phyloP scores from a whole-genome alignment of 2,797 vertebrate genomes.

The Chelon auratus region DNA sequence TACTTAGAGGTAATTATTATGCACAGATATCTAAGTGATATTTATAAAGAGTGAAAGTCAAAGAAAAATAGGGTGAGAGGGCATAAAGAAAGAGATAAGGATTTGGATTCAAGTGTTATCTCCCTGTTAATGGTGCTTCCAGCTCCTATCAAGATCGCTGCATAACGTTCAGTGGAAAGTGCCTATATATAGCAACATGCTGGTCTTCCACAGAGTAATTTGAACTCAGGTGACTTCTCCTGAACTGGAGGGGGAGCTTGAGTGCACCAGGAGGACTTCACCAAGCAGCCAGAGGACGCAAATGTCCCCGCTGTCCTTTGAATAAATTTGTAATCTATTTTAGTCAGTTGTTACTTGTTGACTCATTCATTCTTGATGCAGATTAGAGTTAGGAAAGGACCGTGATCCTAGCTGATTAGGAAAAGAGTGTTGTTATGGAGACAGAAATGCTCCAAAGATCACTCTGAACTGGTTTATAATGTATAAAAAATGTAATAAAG shows the following conservation, averaged over 20 bases:
- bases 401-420: too few species aligned
- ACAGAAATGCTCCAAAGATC: too few species aligned
- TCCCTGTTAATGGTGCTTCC: constrained; percentile 58
- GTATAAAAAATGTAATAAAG: too few species aligned
- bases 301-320: too few species aligned
- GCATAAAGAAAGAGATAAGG: constrained; percentile 48
- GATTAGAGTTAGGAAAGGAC: too few species aligned
- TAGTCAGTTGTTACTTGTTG: too few species aligned
- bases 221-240: constrained; percentile 19
- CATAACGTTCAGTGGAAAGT: constrained; percentile 33
- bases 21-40: constrained; percentile 60
- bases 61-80: constrained; percentile 26
- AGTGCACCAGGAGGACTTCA: not conserved
- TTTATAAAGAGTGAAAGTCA: constrained; percentile 60
- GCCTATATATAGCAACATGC: constrained; percentile 31
- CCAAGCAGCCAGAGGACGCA: too few species aligned
- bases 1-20: constrained; percentile 51
- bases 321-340: too few species aligned
- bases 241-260: constrained; percentile 21
- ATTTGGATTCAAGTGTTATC: constrained; percentile 58
- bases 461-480: too few species aligned
- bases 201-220: constrained; percentile 18
- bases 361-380: too few species aligned
- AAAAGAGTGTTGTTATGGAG: too few species aligned
- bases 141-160: constrained; percentile 51